These are phyloP conservation scores for Rhynchonycteris naso DNA, from an alignment of 2,797 vertebrate genomes.

Conservation along the genomic window DNA sequence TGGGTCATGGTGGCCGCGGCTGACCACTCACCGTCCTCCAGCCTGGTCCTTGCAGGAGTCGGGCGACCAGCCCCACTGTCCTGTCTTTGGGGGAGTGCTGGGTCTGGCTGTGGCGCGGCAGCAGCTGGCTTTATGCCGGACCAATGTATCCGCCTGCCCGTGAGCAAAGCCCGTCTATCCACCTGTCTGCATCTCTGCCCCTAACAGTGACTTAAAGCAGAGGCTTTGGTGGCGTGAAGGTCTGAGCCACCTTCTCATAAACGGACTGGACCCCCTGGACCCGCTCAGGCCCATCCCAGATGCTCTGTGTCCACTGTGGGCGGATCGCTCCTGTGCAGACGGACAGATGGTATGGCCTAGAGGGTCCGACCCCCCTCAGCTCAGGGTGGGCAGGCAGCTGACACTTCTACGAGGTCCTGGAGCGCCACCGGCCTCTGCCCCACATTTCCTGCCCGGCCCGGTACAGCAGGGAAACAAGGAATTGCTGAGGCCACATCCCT, in stretches of 20 bases:
- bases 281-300: neutral
- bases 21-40: neutral
- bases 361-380: neutral
- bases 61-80: neutral
- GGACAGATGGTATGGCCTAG: no score
- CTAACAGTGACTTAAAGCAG: neutral
- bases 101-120: no score
- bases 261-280: neutral
- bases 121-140: no score
- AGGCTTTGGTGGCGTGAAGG: neutral
- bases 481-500: neutral
- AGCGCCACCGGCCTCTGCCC: neutral
- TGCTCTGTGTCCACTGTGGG: fast-evolving
- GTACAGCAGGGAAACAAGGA: neutral
- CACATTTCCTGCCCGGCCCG: neutral
- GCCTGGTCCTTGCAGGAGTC: neutral
- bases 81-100: no score
- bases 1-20: neutral
- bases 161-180: no score
- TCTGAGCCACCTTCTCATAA: neutral
- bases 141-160: no score
- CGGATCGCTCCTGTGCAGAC: neutral
- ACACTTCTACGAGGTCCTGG: neutral
- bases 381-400: no score
- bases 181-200: neutral